Base-by-base conservation (phyloP, 2,113 vertebrate genomes). In the Sylvilagus bachmani region DNA sequence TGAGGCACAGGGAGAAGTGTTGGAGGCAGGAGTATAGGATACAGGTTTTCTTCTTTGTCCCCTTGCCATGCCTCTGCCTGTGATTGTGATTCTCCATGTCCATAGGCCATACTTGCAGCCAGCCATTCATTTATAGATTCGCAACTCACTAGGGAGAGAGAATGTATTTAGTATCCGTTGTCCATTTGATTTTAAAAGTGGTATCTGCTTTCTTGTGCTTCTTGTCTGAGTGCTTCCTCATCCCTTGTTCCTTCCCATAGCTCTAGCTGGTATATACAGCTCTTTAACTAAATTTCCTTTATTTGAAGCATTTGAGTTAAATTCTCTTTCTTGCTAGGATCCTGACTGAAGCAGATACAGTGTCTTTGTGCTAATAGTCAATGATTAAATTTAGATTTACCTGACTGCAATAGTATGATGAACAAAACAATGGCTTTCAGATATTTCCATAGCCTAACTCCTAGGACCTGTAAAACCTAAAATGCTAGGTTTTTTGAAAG, bases 331-430 rank as follows among this genome's bases (percentile, higher is more conserved):
- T 33, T 75, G 2, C 12, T 38, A 27, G 7, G 44, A 92, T 31
- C 38, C 25, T 86, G 62, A 78, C 17, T 31, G 33, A 95, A 92
- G 77, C 1, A 51, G 27, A 55, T 4, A 21, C 21, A 3, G 31
- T 29, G 4, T 90, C 38, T 94, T 82, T 44, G 10, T 51, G 33
- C 17, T 74, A 82, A 81, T 61, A 81, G 61, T 69, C 16, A 75
- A 91, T 74, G 81, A 22, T 75, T 92, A 71, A 83, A 89, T 51
- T 77, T 10, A 51, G 24, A 33, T 87, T 86, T 83, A 31, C 55
- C 44, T 44, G 19, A 51, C 13, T 44, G 55, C 49, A 77, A 38
- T n/a, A 21, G 33, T 85, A 6, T 55, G 19, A 29, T 51, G 84
- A 38, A 7, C 13, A 73, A 14, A 80, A 33, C 6, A 78, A 44